Evolutionary conservation across 92 coral and sea anemone species (phyloP), one percentile per base, ranked within the genome.

Genomic region (Epizoanthus fatuus): DNA sequence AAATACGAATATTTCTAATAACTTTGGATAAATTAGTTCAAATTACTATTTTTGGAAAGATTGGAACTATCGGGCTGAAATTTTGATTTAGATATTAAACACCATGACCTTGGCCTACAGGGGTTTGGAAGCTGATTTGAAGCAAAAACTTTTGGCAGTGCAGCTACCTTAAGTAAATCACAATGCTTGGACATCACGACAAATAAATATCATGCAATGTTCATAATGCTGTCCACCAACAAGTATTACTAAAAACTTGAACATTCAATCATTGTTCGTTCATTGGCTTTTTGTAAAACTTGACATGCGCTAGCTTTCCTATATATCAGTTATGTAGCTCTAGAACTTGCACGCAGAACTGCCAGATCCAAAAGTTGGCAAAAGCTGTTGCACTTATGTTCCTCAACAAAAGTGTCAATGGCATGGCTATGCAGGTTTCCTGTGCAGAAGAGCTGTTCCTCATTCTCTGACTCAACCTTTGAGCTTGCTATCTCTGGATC

Each of bases 401-500:
- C 54, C 62, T 76, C 47, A n/a, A 82, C 54, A 82, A 88, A 88
- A 40, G 45, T 88, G 69, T 75, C 75, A 42, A 84, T 89, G 63
- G 89, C 86, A 74, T 83, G 67, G 37, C 63, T 45, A 60, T 86
- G 72, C 47, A 89, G 76, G 83, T 84, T 89, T 39, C 92, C 89
- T 60, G 89, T 71, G 74, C 79, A 73, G 42, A 82, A 88, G 35
- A 88, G 79, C 73, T 37, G 53, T 74, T 71, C 90, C 63, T 83
- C 79, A 37, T 89, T 79, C 51, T 74, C 62, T 14, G 35, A 56
- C 29, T 58, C 32, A 6, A 58, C 78, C 38, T 53, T 57, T 25
- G 32, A 32, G 38, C 77, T 74, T 13, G 80, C 85, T 54, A 86
- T 69, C 81, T 86, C 92, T 84, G 92, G 89, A 69, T 84, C 92